A percentile compares a stretch with the other conserved stretches of the same genome.
These are phyloP conservation scores for Diuraphis noxia DNA, from an alignment of 1,140 invertebrate species.

Conservation along the genomic window DNA sequence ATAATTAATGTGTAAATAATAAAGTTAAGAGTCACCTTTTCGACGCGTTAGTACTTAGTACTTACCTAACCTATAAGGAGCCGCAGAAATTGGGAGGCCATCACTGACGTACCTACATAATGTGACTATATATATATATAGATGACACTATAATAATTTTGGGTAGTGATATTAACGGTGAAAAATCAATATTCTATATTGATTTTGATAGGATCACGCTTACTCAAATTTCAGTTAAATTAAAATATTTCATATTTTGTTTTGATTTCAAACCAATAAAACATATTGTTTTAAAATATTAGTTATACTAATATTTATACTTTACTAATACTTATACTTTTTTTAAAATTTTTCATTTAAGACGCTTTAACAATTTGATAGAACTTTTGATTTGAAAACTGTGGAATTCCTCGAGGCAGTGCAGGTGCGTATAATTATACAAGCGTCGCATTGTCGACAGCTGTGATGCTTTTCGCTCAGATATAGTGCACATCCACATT, in stretches of 20 bases:
- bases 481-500: too few relatives aligned
- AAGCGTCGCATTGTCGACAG: neutral
- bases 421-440: neutral
- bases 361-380: neutral
- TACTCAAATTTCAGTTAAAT: neutral
- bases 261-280: neutral
- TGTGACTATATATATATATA: too few relatives aligned
- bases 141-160: too few relatives aligned
- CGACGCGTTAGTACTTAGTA: neutral
- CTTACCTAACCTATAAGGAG: too few relatives aligned
- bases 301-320: too few relatives aligned
- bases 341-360: neutral
- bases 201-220: neutral
- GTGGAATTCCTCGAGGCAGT: neutral
- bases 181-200: neutral
- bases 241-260: neutral
- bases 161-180: neutral
- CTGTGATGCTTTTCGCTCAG: neutral
- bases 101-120: neutral
- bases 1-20: neutral
- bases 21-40: neutral
- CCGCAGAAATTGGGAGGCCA: neutral
- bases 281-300: neutral
- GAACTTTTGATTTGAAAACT: neutral
- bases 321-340: too few relatives aligned